Percentiles rank a stretch among this genome's conserved stretches.
Conservation (phyloP, 2,113 vertebrate species). For the Hippocampus comes region DNA sequence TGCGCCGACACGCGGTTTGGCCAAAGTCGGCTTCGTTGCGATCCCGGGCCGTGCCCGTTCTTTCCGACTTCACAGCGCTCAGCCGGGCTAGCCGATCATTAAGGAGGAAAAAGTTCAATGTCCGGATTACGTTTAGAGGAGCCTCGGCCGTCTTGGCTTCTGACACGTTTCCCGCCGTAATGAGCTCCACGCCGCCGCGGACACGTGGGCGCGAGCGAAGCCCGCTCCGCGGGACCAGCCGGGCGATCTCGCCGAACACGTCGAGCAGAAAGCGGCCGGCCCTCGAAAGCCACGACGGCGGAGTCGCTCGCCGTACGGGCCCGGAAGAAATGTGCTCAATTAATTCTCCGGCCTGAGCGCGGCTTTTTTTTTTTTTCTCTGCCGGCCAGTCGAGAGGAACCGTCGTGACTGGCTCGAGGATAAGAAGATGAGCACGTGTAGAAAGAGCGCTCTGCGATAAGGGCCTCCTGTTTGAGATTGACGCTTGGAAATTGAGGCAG, state of each 20-base stretch:
- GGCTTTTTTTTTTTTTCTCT: constrained; percentile 55
- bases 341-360: constrained; percentile 72
- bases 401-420: constrained; percentile 76
- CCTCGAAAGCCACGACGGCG: constrained; percentile 52
- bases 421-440: constrained; percentile 77
- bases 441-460: constrained; percentile 61
- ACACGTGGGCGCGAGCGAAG: constrained; percentile 74
- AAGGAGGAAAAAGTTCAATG: constrained; percentile 72
- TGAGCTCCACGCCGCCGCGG: constrained; percentile 60
- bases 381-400: constrained; percentile 74
- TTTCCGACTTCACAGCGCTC: constrained; percentile 49
- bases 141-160: constrained; percentile 60
- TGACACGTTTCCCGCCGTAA: constrained; percentile 73
- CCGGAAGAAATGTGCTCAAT: constrained; percentile 71
- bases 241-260: constrained; percentile 63
- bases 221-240: constrained; percentile 53
- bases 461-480: constrained; percentile 71
- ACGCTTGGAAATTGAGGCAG: constrained; percentile 71
- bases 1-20: constrained; percentile 33
- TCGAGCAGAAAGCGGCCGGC: constrained; percentile 60
- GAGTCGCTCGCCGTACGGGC: constrained; percentile 46
- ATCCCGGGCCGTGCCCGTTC: constrained; percentile 21
- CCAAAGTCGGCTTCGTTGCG: constrained; percentile 19
- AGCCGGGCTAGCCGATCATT: constrained; percentile 70
- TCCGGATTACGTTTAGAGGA: constrained; percentile 75